A percentile compares a stretch with the other conserved stretches of the same genome.
Conservation (phyloP, 2,888 invertebrate species). For the Taenaris catops region DNA sequence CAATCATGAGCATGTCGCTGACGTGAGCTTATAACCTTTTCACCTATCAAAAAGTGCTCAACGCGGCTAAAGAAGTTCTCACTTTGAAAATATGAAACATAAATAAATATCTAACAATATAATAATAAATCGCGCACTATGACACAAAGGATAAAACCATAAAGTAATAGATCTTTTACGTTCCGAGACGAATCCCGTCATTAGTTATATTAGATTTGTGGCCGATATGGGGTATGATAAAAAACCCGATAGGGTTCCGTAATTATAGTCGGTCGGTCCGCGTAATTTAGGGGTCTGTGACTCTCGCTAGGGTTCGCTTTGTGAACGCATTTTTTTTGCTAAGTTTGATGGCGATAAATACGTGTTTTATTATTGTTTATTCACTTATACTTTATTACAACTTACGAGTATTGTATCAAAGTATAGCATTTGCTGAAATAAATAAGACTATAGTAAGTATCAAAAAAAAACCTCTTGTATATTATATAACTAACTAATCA, state of each 20-base stretch:
- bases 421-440: too few relatives aligned
- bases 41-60: too few relatives aligned
- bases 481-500: too few relatives aligned
- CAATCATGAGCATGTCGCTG: too few relatives aligned
- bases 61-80: too few relatives aligned
- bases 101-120: neutral
- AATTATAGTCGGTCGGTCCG: conserved; percentile 48
- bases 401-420: too few relatives aligned
- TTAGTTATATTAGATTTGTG: conserved; percentile 70
- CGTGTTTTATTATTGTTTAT: conserved; percentile 23
- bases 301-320: conserved; percentile 34
- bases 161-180: conserved; percentile 48
- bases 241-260: conserved; percentile 51
- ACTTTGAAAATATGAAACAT: neutral
- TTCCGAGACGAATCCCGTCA: conserved; percentile 51
- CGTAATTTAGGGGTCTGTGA: conserved; percentile 57
- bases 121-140: conserved; percentile 28
- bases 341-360: conserved; percentile 37
- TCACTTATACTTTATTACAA: conserved; percentile 14
- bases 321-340: conserved; percentile 37
- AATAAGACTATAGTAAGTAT: too few relatives aligned
- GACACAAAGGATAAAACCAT: conserved; percentile 39
- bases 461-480: too few relatives aligned
- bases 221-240: conserved; percentile 48
- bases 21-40: too few relatives aligned